Evolutionary conservation across 2,797 vertebrate species (phyloP), one percentile per base, ranked within the genome.

Genomic region (Distichodus sexfasciatus): DNA sequence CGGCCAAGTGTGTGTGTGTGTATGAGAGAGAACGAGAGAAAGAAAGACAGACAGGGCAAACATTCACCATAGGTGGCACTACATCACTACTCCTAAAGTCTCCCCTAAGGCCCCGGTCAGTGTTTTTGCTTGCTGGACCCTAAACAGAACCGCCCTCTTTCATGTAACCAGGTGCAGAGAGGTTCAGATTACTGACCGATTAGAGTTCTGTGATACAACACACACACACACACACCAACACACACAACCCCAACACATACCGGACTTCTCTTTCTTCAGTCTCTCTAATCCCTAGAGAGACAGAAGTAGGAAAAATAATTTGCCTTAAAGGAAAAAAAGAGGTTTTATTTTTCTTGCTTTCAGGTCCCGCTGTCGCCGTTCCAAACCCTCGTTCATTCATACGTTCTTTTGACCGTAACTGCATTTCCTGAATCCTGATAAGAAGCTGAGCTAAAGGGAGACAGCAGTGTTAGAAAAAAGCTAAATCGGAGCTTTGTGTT

Each of bases 111-210:
- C 44, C 66, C 66, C 64, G 72, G 35, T 29, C 62, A 31, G 63
- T 60, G 67, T 69, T 70, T 75, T 65, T 54, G 44, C 61, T 65
- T 23, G n/a, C 71, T 36, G 48, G 57, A 68, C 65, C 60, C 67
- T 74, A 69, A 69, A 66, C 69, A 72, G 62, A 72, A 68, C 69
- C 67, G 55, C 61, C 68, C 29, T 33, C 79, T 69, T 79, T 46
- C 66, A 54, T 77, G 78, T 66, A 78, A 82, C 84, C 87, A 88
- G 86, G 86, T 89, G 83, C 63, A 5, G 28, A 3, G 65, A 53
- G 84, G 84, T 86, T 88, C 85, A 81, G 81, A 81, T 88, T 88
- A 75, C 72, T 50, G 81, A 63, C 50, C 6, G 75, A 84, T 86
- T 75, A 77, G 75, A n/a, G n/a, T n/a, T n/a, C n/a, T n/a, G n/a